Percentiles rank a stretch among this genome's conserved stretches.
phyloP scores from a whole-genome alignment of 2,888 invertebrate genomes.

The Boloria euphrosyne region DNA sequence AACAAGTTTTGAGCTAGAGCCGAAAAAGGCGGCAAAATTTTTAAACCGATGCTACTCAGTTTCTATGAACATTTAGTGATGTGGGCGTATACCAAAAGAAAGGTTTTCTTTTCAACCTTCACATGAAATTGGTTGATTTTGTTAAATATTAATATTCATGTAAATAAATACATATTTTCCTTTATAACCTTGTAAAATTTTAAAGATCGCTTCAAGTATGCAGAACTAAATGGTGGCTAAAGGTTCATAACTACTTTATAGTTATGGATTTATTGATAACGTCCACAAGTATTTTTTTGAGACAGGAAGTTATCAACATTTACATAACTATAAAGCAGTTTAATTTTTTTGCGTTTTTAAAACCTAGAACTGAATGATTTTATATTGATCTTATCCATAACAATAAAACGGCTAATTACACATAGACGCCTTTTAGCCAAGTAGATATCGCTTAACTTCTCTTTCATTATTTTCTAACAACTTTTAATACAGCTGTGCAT shows the following conservation, averaged over 20 bases:
- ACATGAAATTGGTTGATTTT: constrained; percentile 5
- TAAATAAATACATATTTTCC: constrained; percentile 4
- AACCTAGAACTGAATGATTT: constrained; percentile 3
- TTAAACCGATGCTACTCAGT: constrained; percentile 3
- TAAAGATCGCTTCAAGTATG: constrained; percentile 3
- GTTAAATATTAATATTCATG: constrained; percentile 6
- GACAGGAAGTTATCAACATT: constrained; percentile 3
- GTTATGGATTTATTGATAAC: constrained; percentile 2
- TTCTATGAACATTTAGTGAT: constrained; percentile 3
- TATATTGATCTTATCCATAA: constrained; percentile 3
- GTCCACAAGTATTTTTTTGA: not conserved
- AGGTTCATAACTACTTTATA: constrained; percentile 6
- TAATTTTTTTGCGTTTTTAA: not conserved
- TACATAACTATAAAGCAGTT: constrained; percentile 4
- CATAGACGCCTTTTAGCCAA: not conserved
- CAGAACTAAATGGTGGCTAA: constrained; percentile 1
- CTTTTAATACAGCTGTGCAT: constrained; percentile 3
- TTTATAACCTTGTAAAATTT: not conserved
- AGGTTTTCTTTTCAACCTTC: constrained; percentile 1
- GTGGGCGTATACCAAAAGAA: not conserved
- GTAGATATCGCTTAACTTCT: constrained; percentile 2
- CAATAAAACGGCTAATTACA: constrained; percentile 4
- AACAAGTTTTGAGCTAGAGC: too few relatives aligned
- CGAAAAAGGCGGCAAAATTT: not conserved
- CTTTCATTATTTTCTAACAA: constrained; percentile 2